Conservation (phyloP, 2,113 vertebrate genomes). For the Caretta caretta region DNA sequence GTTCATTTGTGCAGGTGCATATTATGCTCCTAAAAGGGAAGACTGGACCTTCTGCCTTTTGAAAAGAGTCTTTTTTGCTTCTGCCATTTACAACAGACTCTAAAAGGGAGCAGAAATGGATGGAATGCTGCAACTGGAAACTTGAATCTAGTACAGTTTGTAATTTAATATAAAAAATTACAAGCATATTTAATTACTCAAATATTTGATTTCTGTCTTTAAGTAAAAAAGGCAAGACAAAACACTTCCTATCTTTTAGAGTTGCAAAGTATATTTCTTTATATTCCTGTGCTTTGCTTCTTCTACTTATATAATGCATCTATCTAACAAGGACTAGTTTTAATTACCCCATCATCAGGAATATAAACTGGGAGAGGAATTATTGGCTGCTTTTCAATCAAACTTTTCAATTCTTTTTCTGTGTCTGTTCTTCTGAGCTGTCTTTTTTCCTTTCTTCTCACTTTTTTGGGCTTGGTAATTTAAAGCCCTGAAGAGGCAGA, state of each 20-base stretch:
- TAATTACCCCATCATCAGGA: background rate
- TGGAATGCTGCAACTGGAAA: background rate
- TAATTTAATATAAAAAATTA: background rate
- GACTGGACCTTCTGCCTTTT: background rate
- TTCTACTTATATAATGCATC: background rate
- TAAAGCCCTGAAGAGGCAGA: slow-evolving; percentile 32
- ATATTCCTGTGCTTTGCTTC: background rate
- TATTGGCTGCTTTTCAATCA: background rate
- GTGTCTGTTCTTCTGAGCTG: background rate
- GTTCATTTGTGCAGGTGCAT: background rate
- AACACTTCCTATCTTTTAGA: background rate
- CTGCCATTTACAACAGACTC: background rate
- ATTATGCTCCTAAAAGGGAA: background rate
- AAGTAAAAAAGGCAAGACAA: background rate
- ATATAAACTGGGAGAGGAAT: background rate
- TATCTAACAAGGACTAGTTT: background rate
- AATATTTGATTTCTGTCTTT: background rate
- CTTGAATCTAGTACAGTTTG: background rate
- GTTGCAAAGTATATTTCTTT: accelerated
- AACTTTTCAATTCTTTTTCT: slow-evolving; percentile 9
- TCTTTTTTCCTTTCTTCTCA: background rate
- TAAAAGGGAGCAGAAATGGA: background rate
- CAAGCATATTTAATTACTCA: background rate
- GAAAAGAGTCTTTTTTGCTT: background rate
- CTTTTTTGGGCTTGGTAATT: background rate